Evolutionary conservation across 2,888 invertebrate species (phyloP).

Genomic region (Platypus cylindrus): DNA sequence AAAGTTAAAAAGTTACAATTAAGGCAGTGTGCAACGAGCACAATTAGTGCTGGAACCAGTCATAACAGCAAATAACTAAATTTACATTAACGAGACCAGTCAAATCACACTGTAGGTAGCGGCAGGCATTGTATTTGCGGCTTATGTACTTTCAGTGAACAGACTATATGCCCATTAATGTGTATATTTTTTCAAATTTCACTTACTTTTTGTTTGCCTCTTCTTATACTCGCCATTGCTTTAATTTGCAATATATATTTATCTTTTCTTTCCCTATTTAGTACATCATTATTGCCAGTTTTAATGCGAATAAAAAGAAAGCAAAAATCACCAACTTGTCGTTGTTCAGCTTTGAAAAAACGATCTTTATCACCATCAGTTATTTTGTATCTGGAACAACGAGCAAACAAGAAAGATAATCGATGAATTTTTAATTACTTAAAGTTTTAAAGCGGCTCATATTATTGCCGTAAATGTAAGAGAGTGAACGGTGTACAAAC

Average conservation of each 20-base stretch:
- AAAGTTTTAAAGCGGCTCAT: too few species aligned
- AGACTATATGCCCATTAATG: too few species aligned
- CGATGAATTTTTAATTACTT: neutral
- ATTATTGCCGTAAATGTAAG: too few species aligned
- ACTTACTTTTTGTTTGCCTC: conserved; percentile 40
- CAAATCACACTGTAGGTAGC: too few species aligned
- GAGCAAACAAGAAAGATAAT: neutral
- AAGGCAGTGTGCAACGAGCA: too few species aligned
- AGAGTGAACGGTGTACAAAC: too few species aligned
- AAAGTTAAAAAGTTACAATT: too few species aligned
- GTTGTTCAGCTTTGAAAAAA: conserved; percentile 86
- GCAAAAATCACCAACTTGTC: conserved; percentile 85
- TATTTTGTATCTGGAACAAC: conserved; percentile 53
- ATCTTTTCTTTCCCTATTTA: conserved; percentile 87
- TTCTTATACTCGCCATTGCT: conserved; percentile 49
- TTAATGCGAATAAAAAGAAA: conserved; percentile 82
- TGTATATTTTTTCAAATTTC: neutral
- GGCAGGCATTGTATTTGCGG: too few species aligned
- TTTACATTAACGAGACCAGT: too few species aligned
- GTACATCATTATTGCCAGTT: conserved; percentile 72
- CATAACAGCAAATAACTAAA: too few species aligned
- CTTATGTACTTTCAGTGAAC: too few species aligned
- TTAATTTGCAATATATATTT: conserved; percentile 66
- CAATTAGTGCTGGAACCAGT: too few species aligned
- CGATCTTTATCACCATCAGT: conserved; percentile 76